Evolutionary conservation across 1,140 invertebrate species (phyloP).

Genomic region (Holcopasites calliopsidis): DNA sequence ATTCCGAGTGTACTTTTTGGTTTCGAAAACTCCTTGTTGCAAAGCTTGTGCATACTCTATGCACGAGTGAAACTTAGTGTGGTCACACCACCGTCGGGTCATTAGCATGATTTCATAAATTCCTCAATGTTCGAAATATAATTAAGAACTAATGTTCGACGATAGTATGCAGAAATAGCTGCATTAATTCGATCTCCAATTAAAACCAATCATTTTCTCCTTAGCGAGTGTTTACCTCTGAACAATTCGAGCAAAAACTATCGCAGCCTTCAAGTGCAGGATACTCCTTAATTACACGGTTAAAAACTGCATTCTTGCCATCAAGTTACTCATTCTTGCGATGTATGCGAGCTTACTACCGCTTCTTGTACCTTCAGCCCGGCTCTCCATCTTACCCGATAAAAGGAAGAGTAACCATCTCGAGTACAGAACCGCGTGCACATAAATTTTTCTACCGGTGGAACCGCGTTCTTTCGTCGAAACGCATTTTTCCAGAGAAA

Average conservation of each 20-base stretch:
- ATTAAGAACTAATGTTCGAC: no score
- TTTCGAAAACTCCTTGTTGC: no score
- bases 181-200: no score
- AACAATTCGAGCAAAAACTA: neutral
- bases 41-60: no score
- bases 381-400: neutral
- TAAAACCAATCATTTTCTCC: neutral
- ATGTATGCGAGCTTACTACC: no score
- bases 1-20: no score
- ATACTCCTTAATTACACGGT: neutral
- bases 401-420: neutral
- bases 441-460: neutral
- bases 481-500: slow-evolving; percentile 40
- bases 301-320: neutral
- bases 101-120: neutral
- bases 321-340: neutral
- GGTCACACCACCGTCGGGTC: neutral
- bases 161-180: no score
- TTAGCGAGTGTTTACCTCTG: neutral
- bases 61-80: no score
- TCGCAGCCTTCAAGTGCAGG: neutral
- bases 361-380: neutral
- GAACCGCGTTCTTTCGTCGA: slow-evolving; percentile 1
- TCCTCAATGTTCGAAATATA: no score
- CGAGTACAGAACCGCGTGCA: neutral